Percentiles rank a stretch among this genome's conserved stretches.
phyloP scores from a whole-genome alignment of 2,888 invertebrate genomes.

The Zhuqinia jingwanae region DNA sequence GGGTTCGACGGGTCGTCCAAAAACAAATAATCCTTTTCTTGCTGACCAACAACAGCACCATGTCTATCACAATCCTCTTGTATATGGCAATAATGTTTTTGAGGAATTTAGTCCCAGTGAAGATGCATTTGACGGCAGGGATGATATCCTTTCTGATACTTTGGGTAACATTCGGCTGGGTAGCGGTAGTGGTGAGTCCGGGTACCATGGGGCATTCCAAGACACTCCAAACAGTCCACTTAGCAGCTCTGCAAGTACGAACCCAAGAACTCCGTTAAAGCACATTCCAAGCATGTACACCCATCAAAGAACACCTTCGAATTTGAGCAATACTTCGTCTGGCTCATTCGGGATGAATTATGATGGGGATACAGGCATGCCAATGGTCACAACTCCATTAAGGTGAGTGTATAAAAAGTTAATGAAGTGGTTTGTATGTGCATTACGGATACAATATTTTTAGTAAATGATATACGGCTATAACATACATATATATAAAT shows the following conservation, averaged over 20 bases:
- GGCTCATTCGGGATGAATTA: conserved; percentile 85
- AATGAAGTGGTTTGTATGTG: too few species aligned
- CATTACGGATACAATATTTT: too few species aligned
- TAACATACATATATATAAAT: too few species aligned
- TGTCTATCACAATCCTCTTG: conserved; percentile 73
- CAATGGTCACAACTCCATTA: conserved; percentile 81
- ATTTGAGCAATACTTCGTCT: conserved; percentile 85
- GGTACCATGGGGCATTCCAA: conserved; percentile 74
- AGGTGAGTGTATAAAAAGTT: too few species aligned
- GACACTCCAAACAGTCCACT: conserved; percentile 82
- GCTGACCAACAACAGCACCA: conserved; percentile 67
- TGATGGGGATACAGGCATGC: conserved; percentile 82
- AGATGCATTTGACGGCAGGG: conserved; percentile 62
- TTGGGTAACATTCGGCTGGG: conserved; percentile 66
- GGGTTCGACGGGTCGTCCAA: conserved; percentile 21
- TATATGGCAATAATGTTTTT: conserved; percentile 67
- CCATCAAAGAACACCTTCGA: conserved; percentile 90
- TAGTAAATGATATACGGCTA: too few species aligned
- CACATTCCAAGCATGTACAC: conserved; percentile 80
- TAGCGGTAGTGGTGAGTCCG: conserved; percentile 76
- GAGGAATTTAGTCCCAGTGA: conserved; percentile 73
- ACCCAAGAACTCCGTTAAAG: conserved; percentile 80
- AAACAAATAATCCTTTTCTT: conserved; percentile 59
- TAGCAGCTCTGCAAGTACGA: conserved; percentile 81
- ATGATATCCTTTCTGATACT: conserved; percentile 63